Base-by-base conservation (phyloP, 2,888 invertebrate genomes). In the Rhodophaea formosa region DNA sequence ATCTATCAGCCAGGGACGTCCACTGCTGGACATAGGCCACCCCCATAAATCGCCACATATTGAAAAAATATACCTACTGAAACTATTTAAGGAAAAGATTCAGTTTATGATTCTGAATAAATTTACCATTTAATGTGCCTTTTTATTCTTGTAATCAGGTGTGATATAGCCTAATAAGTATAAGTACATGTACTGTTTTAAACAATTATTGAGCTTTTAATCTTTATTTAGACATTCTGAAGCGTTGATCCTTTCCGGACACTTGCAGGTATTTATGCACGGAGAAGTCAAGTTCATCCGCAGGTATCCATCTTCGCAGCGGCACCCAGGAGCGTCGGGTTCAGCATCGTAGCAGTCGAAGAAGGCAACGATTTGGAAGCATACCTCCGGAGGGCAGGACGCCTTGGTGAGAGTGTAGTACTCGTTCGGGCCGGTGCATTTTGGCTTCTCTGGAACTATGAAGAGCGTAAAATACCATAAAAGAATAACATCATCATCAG, bases 371-470 rank as follows among this genome's bases (percentile, higher is more conserved):
- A 73, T 56, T 0, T 70, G 63, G 8, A 62, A 23, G 53, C 77
- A 79, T 0, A 58, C 46, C 47, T 75, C 70, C 0, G 75, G 75
- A 6, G 75, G 75, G 46, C 77, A 79, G 3, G 65, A 47, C 44
- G 14, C 44, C 43, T 65, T 69, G 57, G 72, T 72, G 8, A 57
- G 32, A 10, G 61, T 64, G 46, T 66, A 74, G 3, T 62, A 64
- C 62, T 77, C 74, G 49, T 77, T 70, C 8, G 60, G 59, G 0
- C 57, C 62, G 8, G 15, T n/a, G 47, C 68, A 63, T 8, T 10
- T 45, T 43, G 15, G 14, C 1, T 8, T 15, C 15, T 43, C 62
- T 60, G 30, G 55, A 58, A 46, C 12, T 54, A 17, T 54, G 47
- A 46, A n/a, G n/a, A n/a, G n/a, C n/a, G n/a, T n/a, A n/a, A n/a